Conservation (phyloP, 2,888 invertebrate genomes). For the Meta bourneti region DNA sequence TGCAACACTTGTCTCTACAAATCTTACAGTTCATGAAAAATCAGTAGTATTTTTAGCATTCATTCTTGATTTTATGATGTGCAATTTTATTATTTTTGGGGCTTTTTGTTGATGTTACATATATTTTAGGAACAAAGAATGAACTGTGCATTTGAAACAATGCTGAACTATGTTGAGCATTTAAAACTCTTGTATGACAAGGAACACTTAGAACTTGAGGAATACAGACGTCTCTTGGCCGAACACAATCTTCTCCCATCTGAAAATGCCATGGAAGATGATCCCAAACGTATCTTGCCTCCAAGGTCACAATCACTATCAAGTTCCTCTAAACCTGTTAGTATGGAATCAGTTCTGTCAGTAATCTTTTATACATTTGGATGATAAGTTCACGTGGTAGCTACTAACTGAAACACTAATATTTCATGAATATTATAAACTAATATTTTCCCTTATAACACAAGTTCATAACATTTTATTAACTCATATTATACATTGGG, state of each 20-base stretch:
- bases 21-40: too few relatives aligned
- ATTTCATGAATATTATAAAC: too few relatives aligned
- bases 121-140: conserved; percentile 83
- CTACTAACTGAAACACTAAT: too few relatives aligned
- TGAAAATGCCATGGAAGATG: conserved; percentile 38
- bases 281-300: conserved; percentile 32
- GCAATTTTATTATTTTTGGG: too few relatives aligned
- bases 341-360: conserved; percentile 1
- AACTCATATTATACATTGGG: too few relatives aligned
- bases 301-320: conserved; percentile 62
- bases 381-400: too few relatives aligned
- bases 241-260: conserved; percentile 68
- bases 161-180: conserved; percentile 84
- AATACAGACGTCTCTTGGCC: conserved; percentile 78
- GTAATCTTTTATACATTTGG: background rate
- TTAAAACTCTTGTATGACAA: conserved; percentile 84
- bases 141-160: conserved; percentile 84
- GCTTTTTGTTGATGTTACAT: background rate
- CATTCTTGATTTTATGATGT: too few relatives aligned
- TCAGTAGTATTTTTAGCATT: too few relatives aligned
- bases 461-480: too few relatives aligned
- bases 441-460: too few relatives aligned
- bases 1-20: too few relatives aligned
- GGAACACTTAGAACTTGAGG: conserved; percentile 84
- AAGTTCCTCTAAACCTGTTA: conserved; percentile 66